phyloP scores from a whole-genome alignment of 2,888 invertebrate species.

The Harpagoxenus sublaevis region DNA sequence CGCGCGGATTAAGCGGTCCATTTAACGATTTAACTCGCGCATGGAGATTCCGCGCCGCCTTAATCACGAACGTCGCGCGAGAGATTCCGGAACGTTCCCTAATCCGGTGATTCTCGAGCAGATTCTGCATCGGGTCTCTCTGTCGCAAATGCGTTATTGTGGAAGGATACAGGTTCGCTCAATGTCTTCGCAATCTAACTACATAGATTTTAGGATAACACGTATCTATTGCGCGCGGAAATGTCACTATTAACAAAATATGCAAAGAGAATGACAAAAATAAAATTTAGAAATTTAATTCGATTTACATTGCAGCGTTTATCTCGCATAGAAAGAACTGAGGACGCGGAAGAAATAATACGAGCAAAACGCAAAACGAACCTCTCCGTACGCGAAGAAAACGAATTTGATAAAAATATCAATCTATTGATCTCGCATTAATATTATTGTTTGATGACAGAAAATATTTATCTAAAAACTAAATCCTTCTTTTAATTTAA shows the following conservation, averaged over 20 bases:
- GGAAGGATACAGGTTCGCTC: not conserved
- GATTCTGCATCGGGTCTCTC: conserved; percentile 5
- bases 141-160: conserved; percentile 11
- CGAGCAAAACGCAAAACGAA: not conserved
- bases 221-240: not conserved
- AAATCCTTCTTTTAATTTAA: not conserved
- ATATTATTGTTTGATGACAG: not conserved
- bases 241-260: not conserved
- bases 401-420: not conserved
- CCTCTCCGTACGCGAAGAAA: not conserved
- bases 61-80: conserved; percentile 45
- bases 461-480: conserved; percentile 19
- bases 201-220: not conserved
- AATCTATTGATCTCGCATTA: not conserved
- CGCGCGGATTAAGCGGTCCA: conserved; percentile 51
- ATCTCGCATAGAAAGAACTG: not conserved
- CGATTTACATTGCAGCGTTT: not conserved
- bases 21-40: conserved; percentile 61
- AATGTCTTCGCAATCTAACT: conserved; percentile 16
- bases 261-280: not conserved
- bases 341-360: not conserved
- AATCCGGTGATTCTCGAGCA: conserved; percentile 16
- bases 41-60: conserved; percentile 49
- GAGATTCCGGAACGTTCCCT: conserved; percentile 38
- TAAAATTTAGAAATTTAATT: not conserved